Conservation (phyloP, 2,113 vertebrate genomes). For the Macrotus californicus region DNA sequence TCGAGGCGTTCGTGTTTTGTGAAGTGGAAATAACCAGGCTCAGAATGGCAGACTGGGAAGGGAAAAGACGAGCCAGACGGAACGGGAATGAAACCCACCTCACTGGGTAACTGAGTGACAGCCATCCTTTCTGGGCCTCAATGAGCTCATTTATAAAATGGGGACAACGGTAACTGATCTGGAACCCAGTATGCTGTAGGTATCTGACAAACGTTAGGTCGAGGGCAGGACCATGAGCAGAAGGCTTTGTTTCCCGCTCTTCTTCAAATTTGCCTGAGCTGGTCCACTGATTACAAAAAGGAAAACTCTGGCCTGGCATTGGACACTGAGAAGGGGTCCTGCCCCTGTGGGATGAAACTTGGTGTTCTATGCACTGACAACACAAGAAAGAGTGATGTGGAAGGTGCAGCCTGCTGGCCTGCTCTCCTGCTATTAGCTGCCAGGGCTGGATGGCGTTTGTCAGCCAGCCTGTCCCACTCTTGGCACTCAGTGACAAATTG, state of each 20-base stretch:
- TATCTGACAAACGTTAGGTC: not conserved
- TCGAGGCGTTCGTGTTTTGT: not conserved
- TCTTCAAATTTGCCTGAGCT: not conserved
- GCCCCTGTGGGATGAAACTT: not conserved
- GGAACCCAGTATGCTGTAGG: not conserved
- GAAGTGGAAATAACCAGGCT: not conserved
- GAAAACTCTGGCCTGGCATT: not conserved
- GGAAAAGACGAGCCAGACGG: not conserved
- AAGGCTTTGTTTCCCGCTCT: not conserved
- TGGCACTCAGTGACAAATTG: not conserved
- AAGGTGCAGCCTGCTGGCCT: not conserved
- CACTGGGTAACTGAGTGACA: not conserved
- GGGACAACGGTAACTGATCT: not conserved
- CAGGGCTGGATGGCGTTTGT: not conserved
- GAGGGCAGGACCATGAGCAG: not conserved
- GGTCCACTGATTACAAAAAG: not conserved
- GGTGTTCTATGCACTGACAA: not conserved
- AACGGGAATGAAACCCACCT: rapidly evolving
- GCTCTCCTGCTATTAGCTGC: not conserved
- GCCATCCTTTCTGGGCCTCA: not conserved
- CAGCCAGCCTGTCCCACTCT: not conserved
- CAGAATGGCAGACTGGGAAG: not conserved
- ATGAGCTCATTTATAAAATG: not conserved
- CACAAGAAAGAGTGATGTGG: not conserved
- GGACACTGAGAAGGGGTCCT: not conserved